Conservation (phyloP, 2,797 vertebrate species). For the Spondyliosoma cantharus region DNA sequence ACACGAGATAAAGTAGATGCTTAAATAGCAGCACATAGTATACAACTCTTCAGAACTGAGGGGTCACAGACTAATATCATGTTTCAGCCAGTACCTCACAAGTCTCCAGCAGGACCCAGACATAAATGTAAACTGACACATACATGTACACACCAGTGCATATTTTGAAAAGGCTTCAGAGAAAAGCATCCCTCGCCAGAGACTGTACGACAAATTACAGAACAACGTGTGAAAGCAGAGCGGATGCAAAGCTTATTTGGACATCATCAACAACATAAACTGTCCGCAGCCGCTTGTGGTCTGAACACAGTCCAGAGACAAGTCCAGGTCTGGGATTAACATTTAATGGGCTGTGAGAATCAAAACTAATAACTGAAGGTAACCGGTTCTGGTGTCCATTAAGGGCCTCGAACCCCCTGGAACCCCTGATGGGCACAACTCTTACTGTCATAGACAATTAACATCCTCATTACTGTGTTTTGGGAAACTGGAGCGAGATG, state of each 20-base stretch:
- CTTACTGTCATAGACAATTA: constrained; percentile 85
- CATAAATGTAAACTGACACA: constrained; percentile 75
- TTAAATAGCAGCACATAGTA: constrained; percentile 14
- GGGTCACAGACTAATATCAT: constrained; percentile 57
- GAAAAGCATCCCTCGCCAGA: constrained; percentile 54
- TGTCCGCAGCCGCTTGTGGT: constrained; percentile 45
- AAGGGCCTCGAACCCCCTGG: constrained; percentile 45
- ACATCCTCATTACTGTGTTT: constrained; percentile 85
- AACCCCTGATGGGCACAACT: constrained; percentile 77
- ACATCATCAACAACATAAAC: constrained; percentile 60
- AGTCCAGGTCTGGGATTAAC: constrained; percentile 31
- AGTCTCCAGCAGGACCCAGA: constrained; percentile 62
- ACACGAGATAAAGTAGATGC: constrained; percentile 9
- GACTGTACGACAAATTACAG: constrained; percentile 68
- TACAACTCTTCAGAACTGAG: constrained; percentile 26
- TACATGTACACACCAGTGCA: constrained; percentile 72
- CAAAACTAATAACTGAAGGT: constrained; percentile 64
- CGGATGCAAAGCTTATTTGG: constrained; percentile 55
- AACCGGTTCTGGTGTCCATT: constrained; percentile 71
- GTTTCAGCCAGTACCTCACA: constrained; percentile 58
- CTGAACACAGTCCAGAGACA: constrained; percentile 46
- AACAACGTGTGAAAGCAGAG: constrained; percentile 58
- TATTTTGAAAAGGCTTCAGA: constrained; percentile 70
- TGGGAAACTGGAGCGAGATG: constrained; percentile 76
- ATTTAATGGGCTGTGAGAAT: constrained; percentile 72